Conservation (phyloP, 2,888 invertebrate species). For the Acleris holmiana region DNA sequence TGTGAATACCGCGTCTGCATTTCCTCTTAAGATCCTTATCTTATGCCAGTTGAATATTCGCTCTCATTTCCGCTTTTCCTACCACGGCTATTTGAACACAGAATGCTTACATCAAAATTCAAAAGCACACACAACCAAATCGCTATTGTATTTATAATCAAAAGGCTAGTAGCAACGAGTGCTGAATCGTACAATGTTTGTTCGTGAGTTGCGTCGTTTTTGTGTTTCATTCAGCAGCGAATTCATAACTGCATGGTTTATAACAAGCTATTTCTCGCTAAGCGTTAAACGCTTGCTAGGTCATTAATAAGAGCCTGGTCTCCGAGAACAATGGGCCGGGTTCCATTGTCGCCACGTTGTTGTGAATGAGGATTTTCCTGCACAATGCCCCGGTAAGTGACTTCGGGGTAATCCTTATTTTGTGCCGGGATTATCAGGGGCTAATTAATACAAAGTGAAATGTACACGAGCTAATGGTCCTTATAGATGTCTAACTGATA, state of each 20-base stretch:
- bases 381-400: constrained; percentile 33
- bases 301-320: constrained; percentile 33
- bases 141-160: too few relatives aligned
- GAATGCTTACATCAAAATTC: too few relatives aligned
- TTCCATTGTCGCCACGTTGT: constrained; percentile 29
- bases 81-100: background rate
- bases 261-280: constrained; percentile 21
- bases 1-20: too few relatives aligned
- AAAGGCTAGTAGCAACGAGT: too few relatives aligned
- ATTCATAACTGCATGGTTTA: background rate
- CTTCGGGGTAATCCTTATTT: constrained; percentile 35
- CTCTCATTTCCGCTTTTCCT: background rate
- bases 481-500: background rate
- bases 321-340: constrained; percentile 24
- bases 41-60: background rate
- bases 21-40: background rate
- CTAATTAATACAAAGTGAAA: constrained; percentile 16
- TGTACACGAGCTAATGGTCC: background rate
- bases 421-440: constrained; percentile 22
- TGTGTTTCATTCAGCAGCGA: too few relatives aligned
- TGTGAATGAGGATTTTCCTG: constrained; percentile 29
- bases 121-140: too few relatives aligned
- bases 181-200: too few relatives aligned
- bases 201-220: too few relatives aligned
- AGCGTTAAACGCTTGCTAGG: constrained; percentile 33